Conservation (phyloP, 2,797 vertebrate species). For the Morus bassanus region DNA sequence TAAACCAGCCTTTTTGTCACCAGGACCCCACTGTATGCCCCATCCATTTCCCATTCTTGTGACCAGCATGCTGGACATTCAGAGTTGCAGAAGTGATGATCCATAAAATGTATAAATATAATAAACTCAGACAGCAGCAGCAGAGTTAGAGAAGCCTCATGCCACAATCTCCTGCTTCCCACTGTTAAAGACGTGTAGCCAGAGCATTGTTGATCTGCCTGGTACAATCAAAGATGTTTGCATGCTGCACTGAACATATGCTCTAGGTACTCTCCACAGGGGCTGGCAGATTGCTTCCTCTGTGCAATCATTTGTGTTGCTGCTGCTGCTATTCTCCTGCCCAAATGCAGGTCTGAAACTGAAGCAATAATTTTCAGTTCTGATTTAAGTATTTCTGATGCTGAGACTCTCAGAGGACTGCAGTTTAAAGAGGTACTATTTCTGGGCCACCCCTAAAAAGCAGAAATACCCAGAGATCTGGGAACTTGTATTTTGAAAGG, state of each 20-base stretch:
- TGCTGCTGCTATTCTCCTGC: background rate
- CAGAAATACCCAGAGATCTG: background rate
- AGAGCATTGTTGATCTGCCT: background rate
- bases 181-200: background rate
- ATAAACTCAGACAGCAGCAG: constrained; percentile 41
- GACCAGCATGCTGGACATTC: background rate
- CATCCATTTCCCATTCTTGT: background rate
- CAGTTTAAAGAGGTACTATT: background rate
- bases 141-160: background rate
- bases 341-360: background rate
- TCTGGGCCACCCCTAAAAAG: background rate
- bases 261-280: background rate
- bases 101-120: background rate
- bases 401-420: background rate
- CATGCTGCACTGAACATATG: constrained; percentile 52
- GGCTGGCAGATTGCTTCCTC: constrained; percentile 44
- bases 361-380: background rate
- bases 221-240: background rate
- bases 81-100: background rate
- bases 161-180: constrained; percentile 8
- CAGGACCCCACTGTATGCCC: background rate
- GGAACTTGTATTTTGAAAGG: background rate
- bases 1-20: background rate
- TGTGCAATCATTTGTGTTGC: background rate
- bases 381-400: background rate